These are phyloP conservation scores for Ethmia dodecea DNA, from an alignment of 2,888 invertebrate species.

Conservation along the genomic window DNA sequence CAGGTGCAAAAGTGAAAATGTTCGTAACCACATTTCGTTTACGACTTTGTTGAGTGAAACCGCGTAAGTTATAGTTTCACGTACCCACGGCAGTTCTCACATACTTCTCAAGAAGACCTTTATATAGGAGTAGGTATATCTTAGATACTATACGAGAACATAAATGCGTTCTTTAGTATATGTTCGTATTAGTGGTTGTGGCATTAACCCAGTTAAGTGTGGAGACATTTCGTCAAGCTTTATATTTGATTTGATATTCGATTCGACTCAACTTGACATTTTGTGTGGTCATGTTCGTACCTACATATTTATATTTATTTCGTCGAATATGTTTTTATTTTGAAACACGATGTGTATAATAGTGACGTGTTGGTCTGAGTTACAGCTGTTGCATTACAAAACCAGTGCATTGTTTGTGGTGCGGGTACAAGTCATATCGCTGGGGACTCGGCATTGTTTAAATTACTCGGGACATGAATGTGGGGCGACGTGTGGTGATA, in stretches of 20 bases:
- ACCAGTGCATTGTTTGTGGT: conserved; percentile 22
- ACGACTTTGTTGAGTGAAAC: conserved; percentile 24
- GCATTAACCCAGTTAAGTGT: conserved; percentile 25
- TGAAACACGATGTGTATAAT: conserved; percentile 10
- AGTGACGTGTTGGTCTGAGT: conserved; percentile 5
- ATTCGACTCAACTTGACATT: no score
- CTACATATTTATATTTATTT: conserved; percentile 3
- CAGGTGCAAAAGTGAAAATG: conserved; percentile 59
- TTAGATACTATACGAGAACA: no score
- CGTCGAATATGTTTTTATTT: conserved; percentile 4
- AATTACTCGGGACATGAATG: conserved; percentile 19
- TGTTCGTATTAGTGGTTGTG: conserved; percentile 26
- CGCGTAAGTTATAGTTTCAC: conserved; percentile 25
- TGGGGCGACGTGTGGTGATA: conserved; percentile 22
- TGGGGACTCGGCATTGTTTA: conserved; percentile 27
- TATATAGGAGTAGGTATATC: conserved; percentile 1
- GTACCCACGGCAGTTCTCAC: no score
- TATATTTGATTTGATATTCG: conserved; percentile 5
- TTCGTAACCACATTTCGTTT: conserved; percentile 39
- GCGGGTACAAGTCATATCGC: conserved; percentile 17
- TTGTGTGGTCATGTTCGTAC: no score
- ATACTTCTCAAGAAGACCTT: conserved; percentile 9
- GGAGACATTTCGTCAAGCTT: conserved; percentile 6
- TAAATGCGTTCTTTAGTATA: no score
- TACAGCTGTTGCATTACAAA: conserved; percentile 18